A percentile compares a stretch with the other conserved stretches of the same genome.
phyloP scores from a whole-genome alignment of 2,888 invertebrate species.

The Mythimna vitellina region DNA sequence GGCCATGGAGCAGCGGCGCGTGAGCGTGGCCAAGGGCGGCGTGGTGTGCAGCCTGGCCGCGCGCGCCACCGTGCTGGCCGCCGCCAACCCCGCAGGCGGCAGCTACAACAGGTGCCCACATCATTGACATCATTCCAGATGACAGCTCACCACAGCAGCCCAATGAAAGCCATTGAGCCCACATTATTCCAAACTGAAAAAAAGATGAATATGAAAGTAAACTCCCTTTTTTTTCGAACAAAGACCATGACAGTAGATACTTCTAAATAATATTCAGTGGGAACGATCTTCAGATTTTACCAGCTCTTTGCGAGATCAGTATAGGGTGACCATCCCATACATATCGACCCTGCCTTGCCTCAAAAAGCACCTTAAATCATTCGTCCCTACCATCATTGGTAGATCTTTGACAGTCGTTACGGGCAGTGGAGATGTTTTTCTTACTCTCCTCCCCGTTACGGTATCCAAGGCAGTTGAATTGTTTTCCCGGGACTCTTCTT shows the following conservation, averaged over 20 bases:
- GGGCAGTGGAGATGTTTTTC: too few species aligned
- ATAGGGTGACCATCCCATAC: neutral
- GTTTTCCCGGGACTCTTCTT: too few species aligned
- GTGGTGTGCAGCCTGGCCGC: constrained; percentile 94
- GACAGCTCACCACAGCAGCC: neutral
- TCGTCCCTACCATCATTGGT: neutral
- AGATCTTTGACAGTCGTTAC: neutral
- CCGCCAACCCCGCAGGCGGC: constrained; percentile 6
- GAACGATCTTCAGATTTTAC: neutral
- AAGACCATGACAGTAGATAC: neutral
- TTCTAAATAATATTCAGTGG: neutral
- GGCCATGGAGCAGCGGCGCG: constrained; percentile 98
- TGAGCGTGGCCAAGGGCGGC: constrained; percentile 97
- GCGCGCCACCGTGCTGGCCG: constrained; percentile 94
- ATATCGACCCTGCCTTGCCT: neutral
- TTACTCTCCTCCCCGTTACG: too few species aligned
- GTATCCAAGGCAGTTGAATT: too few species aligned
- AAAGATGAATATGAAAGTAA: too few species aligned
- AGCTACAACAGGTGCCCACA: constrained; percentile 2
- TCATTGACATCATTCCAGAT: neutral
- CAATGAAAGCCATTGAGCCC: too few species aligned
- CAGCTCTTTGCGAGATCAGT: neutral
- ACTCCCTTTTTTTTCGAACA: too few species aligned
- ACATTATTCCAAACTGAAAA: too few species aligned
- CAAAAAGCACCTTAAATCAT: neutral